These are phyloP conservation scores for Rhagonycha lutea DNA, from an alignment of 2,888 invertebrate genomes.

Conservation along the genomic window DNA sequence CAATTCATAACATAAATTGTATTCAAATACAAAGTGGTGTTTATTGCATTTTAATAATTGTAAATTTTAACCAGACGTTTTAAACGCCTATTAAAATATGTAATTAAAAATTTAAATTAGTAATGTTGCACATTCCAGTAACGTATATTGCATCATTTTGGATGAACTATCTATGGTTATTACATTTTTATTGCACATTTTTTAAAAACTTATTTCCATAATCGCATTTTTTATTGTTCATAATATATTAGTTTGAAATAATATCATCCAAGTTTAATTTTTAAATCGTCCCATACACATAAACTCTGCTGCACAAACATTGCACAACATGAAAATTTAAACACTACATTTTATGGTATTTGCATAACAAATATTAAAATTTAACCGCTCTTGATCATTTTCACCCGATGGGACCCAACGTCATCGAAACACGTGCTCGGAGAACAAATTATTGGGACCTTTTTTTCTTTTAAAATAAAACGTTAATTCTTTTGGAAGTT, in stretches of 20 bases:
- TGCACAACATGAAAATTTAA: background rate
- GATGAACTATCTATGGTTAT: background rate
- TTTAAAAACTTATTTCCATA: background rate
- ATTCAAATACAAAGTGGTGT: constrained; percentile 24
- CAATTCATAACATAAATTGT: constrained; percentile 21
- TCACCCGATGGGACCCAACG: background rate
- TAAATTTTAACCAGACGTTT: background rate
- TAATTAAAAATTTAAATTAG: background rate
- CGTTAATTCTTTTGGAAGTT: background rate
- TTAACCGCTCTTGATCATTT: too few relatives aligned
- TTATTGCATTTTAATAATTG: constrained; percentile 21
- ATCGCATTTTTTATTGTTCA: background rate
- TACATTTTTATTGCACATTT: background rate
- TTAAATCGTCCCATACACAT: background rate
- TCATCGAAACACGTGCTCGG: background rate
- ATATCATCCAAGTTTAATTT: background rate
- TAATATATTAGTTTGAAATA: background rate
- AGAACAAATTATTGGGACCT: background rate
- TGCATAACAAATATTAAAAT: too few relatives aligned
- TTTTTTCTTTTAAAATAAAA: background rate
- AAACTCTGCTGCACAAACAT: background rate
- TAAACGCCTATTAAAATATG: background rate
- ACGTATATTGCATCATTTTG: background rate
- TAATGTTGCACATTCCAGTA: background rate
- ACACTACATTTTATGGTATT: background rate